Conservation (phyloP, 2,888 invertebrate species). For the Busseola fusca region DNA sequence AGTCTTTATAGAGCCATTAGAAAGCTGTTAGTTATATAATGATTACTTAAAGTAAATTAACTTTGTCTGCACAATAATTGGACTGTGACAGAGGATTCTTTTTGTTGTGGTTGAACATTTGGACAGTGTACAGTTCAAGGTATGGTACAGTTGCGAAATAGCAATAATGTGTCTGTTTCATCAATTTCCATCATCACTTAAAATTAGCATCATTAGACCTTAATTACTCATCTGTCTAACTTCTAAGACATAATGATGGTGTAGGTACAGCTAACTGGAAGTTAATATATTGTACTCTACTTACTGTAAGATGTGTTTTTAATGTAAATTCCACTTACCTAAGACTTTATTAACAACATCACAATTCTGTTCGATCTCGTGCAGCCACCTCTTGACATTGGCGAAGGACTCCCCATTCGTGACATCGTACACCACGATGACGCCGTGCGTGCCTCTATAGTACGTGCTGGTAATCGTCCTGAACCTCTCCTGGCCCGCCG, state of each 20-base stretch:
- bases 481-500: slow-evolving; percentile 98
- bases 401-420: slow-evolving; percentile 99
- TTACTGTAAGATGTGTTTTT: neutral
- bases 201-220: slow-evolving; percentile 26
- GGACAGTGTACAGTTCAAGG: slow-evolving; percentile 6
- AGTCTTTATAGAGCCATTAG: slow-evolving; percentile 46
- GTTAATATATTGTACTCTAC: neutral
- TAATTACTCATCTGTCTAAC: slow-evolving; percentile 13
- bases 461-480: slow-evolving; percentile 99
- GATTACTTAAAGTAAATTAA: slow-evolving; percentile 50
- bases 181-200: slow-evolving; percentile 17
- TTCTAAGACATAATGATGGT: neutral
- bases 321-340: slow-evolving; percentile 89
- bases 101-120: slow-evolving; percentile 53
- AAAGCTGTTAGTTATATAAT: slow-evolving; percentile 60
- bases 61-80: slow-evolving; percentile 52
- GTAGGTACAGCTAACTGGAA: neutral
- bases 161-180: slow-evolving; percentile 21
- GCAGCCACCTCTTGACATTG: slow-evolving; percentile 99
- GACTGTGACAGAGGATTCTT: slow-evolving; percentile 57
- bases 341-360: slow-evolving; percentile 99
- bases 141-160: slow-evolving; percentile 22
- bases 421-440: slow-evolving; percentile 99
- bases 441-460: slow-evolving; percentile 99
- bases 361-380: slow-evolving; percentile 99